Evolutionary conservation across 2,888 invertebrate genomes (phyloP).

Genomic region (Pseudococcus jackbeardsleyi): DNA sequence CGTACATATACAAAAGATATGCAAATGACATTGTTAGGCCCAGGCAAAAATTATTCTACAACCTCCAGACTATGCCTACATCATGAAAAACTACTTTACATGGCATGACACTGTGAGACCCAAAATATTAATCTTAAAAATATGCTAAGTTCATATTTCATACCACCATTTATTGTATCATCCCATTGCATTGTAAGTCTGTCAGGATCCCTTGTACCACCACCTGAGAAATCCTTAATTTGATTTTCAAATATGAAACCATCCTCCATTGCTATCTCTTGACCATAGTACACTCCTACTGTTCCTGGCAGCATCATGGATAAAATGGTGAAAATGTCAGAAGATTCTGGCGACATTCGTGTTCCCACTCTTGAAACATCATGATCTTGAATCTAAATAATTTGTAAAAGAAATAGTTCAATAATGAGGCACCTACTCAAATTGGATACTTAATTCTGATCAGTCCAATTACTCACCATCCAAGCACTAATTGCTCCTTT

Average conservation of each 20-base stretch:
- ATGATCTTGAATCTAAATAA: background rate
- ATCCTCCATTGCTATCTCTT: background rate
- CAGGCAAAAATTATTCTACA: no score
- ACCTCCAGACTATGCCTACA: no score
- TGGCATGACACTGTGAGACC: background rate
- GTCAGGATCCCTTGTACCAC: background rate
- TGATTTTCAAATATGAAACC: background rate
- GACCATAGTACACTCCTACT: constrained; percentile 14
- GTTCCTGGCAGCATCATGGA: constrained; percentile 6
- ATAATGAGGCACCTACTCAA: background rate
- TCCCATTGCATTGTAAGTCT: constrained; percentile 34
- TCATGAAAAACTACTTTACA: no score
- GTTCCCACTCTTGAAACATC: background rate
- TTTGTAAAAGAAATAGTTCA: background rate
- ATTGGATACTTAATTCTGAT: background rate
- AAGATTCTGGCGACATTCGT: background rate
- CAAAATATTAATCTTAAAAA: background rate
- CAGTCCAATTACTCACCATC: background rate
- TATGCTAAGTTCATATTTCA: no score
- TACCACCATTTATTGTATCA: background rate
- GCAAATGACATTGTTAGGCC: no score
- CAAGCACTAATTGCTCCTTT: background rate
- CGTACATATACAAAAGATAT: no score
- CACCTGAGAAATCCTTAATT: background rate
- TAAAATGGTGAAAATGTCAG: background rate